Base-by-base conservation (phyloP, 2,113 vertebrate species). In the Pangasianodon hypophthalmus region DNA sequence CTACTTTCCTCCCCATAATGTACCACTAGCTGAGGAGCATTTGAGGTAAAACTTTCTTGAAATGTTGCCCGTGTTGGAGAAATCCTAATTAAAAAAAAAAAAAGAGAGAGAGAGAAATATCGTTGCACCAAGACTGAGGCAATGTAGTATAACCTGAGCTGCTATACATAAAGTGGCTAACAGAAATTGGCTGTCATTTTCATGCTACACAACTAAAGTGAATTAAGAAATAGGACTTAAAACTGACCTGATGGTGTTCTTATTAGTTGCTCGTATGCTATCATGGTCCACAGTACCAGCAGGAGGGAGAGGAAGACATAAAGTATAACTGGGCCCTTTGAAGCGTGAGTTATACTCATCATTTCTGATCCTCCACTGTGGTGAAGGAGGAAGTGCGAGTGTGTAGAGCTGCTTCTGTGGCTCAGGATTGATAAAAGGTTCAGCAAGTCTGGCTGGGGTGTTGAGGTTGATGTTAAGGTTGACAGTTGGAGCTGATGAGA, bases 41-140 rank as follows among this genome's bases (percentile, higher is more conserved):
- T 93, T 4, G 50, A 64, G 14, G 67, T 87, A 1, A 64, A 7
- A 0, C 88, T 77, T 1, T 93, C 92, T 32, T 92, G 91, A 90
- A 87, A 77, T 46, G 92, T 84, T 73, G 82, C 87, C 48, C 79
- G 75, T 73, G 92, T 91, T 13, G 88, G 21, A 67, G 88, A 1
- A 48, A 86, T 52, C 69, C 95, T 96, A 87, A 60, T 91, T 54
- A 90, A 29, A 92, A 56, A 69, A 48, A 90, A 60, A n/a, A 83
- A 26, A 32, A 56, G 6, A 54, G 7, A 56, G n/a, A 82, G 50
- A 10, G 14, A 56, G 6, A 82, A 16, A 58, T 29, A 81, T 46
- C 11, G 48, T 56, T 21, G 24, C 4, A 52, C 5, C 19, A 48
- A 62, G 13, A 67, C 56, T n/a, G n/a, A 82, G 29, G 79, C 26